Base-by-base conservation (phyloP, 2,888 invertebrate species). In the Lycaena phlaeas region DNA sequence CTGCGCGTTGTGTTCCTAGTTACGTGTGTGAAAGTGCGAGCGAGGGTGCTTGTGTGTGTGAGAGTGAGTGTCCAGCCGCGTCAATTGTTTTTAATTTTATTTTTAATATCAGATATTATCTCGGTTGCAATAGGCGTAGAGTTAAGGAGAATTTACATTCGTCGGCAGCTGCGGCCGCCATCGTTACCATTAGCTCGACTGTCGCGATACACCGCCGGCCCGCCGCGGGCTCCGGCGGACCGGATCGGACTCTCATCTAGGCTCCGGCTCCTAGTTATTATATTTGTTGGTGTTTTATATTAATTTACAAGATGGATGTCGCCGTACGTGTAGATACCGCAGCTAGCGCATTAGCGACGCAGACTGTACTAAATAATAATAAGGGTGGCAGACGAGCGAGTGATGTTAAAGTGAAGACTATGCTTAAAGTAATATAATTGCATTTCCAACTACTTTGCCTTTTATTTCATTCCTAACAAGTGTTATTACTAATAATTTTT, bases 391-490 rank as follows among this genome's bases (percentile, higher is more conserved):
- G 22, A n/a, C 6, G 25, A 58, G 60, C 64, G 66, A 60, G 62
- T 59, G 59, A 57, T 61, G 65, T 68, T 61, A 57, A 59, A 58
- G 62, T 62, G 64, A 65, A 71, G 64, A 74, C 67, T 68, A 68
- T 69, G 77, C 76, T 76, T 76, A 66, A 57, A 72, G 67, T 72
- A 77, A 77, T 77, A 75, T 62, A 73, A 66, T 64, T 70, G 77
- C 76, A 77, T 77, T 77, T 76, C 69, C 54, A 57, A 71, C 52
- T 59, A 44, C 28, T 40, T 29, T 43, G 22, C 12, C 31, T n/a
- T n/a, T 43, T 49, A 49, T 51, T 50, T 54, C 44, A 45, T 46
- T 40, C 37, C 14, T 17, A 27, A n/a, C n/a, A n/a, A n/a, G n/a
- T n/a, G n/a, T n/a, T n/a, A n/a, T n/a, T n/a, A 11, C 18, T 7